A percentile compares a stretch with the other conserved stretches of the same genome.
Evolutionary conservation across 2,888 invertebrate species (phyloP).

Genomic region (Clitarchus hookeri): DNA sequence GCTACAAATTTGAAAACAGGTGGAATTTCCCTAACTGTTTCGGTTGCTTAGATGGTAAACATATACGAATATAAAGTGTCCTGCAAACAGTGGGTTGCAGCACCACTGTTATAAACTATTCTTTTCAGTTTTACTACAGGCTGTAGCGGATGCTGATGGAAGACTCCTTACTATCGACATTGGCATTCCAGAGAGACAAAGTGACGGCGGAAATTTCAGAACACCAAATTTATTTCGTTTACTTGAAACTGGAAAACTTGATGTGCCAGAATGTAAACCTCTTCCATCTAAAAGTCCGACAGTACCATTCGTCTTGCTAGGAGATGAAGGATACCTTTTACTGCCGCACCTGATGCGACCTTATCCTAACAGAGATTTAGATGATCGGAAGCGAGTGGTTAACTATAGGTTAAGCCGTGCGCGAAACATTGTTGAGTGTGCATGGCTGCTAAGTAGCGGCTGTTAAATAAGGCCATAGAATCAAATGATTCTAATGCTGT

Average conservation of each 20-base stretch:
- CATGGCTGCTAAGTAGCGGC: not conserved
- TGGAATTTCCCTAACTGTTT: not conserved
- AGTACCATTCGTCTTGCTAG: not conserved
- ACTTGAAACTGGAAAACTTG: not conserved
- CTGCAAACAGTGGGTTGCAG: not conserved
- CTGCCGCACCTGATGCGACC: constrained; percentile 17
- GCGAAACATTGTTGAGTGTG: constrained; percentile 4
- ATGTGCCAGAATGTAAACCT: not conserved
- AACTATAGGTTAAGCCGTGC: constrained; percentile 23
- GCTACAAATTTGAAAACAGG: not conserved
- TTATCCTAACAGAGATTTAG: constrained; percentile 16
- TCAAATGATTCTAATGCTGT: not conserved
- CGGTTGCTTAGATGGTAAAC: not conserved
- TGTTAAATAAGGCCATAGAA: constrained; percentile 6
- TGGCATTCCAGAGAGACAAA: constrained; percentile 4
- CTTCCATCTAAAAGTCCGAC: not conserved
- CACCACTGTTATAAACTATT: not conserved
- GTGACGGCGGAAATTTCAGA: constrained; percentile 16
- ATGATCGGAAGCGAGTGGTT: not conserved
- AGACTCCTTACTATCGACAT: not conserved
- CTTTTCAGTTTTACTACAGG: constrained; percentile 1
- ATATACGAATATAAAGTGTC: not conserved
- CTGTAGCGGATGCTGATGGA: too few species aligned
- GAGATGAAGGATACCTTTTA: too few species aligned
- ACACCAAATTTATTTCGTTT: not conserved